These are phyloP conservation scores for Cyanistes caeruleus DNA, from an alignment of 2,113 vertebrate species.

Conservation along the genomic window DNA sequence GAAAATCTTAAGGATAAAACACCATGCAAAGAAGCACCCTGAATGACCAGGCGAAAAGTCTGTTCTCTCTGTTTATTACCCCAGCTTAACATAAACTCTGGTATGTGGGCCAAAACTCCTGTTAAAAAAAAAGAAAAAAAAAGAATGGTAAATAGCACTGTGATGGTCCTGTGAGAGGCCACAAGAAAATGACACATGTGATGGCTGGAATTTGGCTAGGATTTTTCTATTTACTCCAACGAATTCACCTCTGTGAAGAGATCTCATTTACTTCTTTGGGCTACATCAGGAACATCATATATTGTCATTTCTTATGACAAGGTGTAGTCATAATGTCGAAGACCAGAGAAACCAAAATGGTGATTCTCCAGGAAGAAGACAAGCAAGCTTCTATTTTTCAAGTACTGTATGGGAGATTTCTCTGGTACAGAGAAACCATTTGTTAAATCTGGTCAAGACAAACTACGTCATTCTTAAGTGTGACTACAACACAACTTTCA, in stretches of 20 bases:
- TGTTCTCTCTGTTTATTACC: neutral
- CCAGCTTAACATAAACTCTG: neutral
- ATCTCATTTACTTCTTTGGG: neutral
- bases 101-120: neutral
- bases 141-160: neutral
- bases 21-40: neutral
- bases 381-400: neutral
- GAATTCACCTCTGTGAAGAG: neutral
- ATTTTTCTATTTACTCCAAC: neutral
- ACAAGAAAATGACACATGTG: neutral
- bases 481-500: neutral
- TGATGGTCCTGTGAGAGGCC: accelerated
- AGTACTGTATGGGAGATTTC: neutral
- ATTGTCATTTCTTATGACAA: neutral
- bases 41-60: neutral
- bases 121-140: neutral
- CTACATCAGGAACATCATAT: accelerated
- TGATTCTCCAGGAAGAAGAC: neutral
- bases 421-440: neutral
- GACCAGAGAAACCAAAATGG: neutral
- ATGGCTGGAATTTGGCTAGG: neutral
- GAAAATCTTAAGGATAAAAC: neutral
- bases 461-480: neutral
- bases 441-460: neutral
- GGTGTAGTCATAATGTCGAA: accelerated